Base-by-base conservation (phyloP, 2,113 vertebrate genomes). In the Rhea americana region DNA sequence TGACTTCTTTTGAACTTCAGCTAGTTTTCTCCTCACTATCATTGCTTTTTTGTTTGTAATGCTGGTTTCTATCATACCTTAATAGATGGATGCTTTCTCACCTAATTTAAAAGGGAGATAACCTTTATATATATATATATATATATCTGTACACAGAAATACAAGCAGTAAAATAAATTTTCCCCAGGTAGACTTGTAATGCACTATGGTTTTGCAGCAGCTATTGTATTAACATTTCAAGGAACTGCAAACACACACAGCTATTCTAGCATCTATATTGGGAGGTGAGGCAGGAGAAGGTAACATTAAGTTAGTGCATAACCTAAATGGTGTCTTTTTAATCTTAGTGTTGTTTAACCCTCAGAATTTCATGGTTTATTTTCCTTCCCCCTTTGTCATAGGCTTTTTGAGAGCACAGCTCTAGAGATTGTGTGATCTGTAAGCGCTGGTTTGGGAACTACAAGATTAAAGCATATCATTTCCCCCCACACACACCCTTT, bases 1-100 rank as follows among this genome's bases (percentile, higher is more conserved):
- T 72, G 47, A 32, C n/a, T 62, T 28, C 14, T 35, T 21, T 47
- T 79, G 12, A 51, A 16, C n/a, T 28, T 56, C 28, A 22, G 9
- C 39, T 80, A 8, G 19, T 61, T 91, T 65, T 37, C 21, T 26
- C 5, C 17, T 82, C 0, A 0, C 41, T 67, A 14, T 65, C 56
- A 7, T 5, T 85, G 16, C 47, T 39, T 89, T 37, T 55, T 59
- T 2, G 10, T 48, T 87, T 66, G 25, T 61, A 35, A 28, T 16
- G 4, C 43, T 83, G 19, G 5, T 61, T 87, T 84, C 26, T 55
- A 13, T 16, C 63, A 66, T 55, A 18, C 9, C 39, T 63, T n/a
- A 62, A 37, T 48, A 70, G 7, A 11, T 26, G 43, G 43, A 45
- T 45, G 43, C 43, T 45, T 45, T 45, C 43, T 45, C 43, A 45